Base-by-base conservation (phyloP, 2,797 vertebrate genomes). In the Channa striata region DNA sequence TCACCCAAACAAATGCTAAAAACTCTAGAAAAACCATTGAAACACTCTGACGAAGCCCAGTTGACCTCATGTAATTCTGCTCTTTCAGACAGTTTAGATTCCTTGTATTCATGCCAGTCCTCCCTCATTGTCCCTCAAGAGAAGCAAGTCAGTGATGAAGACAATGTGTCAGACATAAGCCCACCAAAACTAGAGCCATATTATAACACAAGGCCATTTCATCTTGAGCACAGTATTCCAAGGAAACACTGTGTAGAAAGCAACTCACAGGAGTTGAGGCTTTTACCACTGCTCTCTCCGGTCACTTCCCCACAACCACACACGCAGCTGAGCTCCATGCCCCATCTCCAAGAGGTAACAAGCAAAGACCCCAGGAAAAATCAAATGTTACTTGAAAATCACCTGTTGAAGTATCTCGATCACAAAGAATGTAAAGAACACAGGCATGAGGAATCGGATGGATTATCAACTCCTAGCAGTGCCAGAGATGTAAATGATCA, bases 281-380 rank as follows among this genome's bases (percentile, higher is more conserved):
- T 85, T 47, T 65, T 77, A 48, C 74, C 80, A 12, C 8, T 86
- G 36, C 83, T 91, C 9, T 91, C 90, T 62, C 89, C 89, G 14
- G 2, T 89, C 21, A 42, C 48, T 11, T 82, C 86, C 46, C 87
- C 86, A 11, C 64, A 40, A 36, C 1, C 17, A 7, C 8, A 0
- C 43, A 49, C 33, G 1, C 2, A 0, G 11, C 59, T 11, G 34
- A 59, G 47, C 43, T 7, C 36, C 10, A 53, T 6, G 1, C 11
- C 11, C 23, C 48, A 40, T 21, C 65, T 19, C 9, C 62, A 23
- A 36, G 52, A 64, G 12, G 23, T 19, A 17, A 20, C 17, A 0
- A 50, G 37, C 4, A 46, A 33, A 11, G n/a, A 51, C 17, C 1
- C 14, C 3, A 52, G 23, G 25, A 51, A 59, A 42, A n/a, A 10